Evolutionary conservation across 92 coral and sea anemone genomes (phyloP).

Genomic region (Porites rus): DNA sequence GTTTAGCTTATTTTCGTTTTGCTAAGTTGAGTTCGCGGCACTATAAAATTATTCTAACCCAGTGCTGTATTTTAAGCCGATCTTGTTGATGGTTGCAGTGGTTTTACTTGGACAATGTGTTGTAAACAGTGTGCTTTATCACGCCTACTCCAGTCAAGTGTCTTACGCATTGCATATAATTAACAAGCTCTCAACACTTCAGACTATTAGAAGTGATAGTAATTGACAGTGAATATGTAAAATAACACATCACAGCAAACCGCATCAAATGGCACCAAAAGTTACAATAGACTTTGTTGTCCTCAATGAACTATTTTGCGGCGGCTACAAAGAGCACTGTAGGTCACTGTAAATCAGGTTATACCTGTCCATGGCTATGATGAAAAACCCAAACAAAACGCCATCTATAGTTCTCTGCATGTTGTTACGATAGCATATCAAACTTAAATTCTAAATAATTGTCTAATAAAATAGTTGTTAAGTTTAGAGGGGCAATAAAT

Average conservation of each 20-base stretch:
- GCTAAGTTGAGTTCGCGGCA: background rate
- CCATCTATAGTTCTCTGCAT: background rate
- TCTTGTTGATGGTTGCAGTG: conserved; percentile 25
- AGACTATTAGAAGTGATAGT: conserved; percentile 17
- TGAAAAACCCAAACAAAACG: background rate
- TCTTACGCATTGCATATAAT: conserved; percentile 29
- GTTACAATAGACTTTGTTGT: background rate
- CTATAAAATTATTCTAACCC: background rate
- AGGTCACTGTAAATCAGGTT: background rate
- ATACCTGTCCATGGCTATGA: background rate
- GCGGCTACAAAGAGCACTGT: background rate
- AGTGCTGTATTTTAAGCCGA: background rate
- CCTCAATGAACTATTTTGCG: background rate
- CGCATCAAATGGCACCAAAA: conserved; percentile 19
- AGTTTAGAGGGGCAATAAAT: background rate
- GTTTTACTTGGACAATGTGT: conserved; percentile 28
- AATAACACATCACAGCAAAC: conserved; percentile 38
- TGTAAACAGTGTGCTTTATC: conserved; percentile 34
- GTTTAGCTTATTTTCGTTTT: too few species aligned
- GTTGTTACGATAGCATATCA: background rate
- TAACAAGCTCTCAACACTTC: conserved; percentile 24
- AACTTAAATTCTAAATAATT: background rate
- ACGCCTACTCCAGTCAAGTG: conserved; percentile 43
- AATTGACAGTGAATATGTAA: conserved; percentile 27
- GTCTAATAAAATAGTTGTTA: background rate